phyloP scores from a whole-genome alignment of 2,113 vertebrate genomes.

The Pantherophis guttatus region DNA sequence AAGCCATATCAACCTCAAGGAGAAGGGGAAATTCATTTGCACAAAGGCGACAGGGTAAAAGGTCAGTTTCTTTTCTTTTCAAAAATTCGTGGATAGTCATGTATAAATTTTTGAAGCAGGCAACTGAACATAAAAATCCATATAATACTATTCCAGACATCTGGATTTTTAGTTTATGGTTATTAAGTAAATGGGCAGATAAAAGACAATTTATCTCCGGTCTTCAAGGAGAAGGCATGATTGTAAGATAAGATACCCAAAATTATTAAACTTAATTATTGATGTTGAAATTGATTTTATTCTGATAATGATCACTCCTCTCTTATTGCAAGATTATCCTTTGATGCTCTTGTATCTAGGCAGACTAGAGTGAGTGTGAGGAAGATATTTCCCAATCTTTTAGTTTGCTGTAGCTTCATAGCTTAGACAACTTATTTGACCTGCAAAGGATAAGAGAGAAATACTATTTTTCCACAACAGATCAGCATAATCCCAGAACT shows the following conservation, averaged over 20 bases:
- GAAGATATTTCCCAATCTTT: not conserved
- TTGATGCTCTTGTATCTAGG: not conserved
- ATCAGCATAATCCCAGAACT: not conserved
- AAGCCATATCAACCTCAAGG: slow-evolving; percentile 88
- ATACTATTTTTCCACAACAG: not conserved
- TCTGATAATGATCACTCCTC: not conserved
- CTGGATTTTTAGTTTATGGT: not conserved
- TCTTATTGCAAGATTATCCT: not conserved
- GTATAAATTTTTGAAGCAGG: not conserved
- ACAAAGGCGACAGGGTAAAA: slow-evolving; percentile 92
- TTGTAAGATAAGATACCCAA: not conserved
- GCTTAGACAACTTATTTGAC: not conserved
- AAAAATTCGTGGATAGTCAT: not conserved
- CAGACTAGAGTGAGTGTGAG: not conserved
- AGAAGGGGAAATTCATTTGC: slow-evolving; percentile 90
- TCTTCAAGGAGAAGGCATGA: not conserved
- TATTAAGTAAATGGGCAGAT: not conserved
- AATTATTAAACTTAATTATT: not conserved
- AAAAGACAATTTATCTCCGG: not conserved
- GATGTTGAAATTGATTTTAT: not conserved
- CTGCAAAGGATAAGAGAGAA: not conserved
- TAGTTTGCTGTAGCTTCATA: not conserved
- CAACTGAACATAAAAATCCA: not conserved
- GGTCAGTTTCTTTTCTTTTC: slow-evolving; percentile 69
- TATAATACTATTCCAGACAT: not conserved